Base-by-base conservation (phyloP, 2,113 vertebrate genomes). In the Microcebus lehilahytsara region DNA sequence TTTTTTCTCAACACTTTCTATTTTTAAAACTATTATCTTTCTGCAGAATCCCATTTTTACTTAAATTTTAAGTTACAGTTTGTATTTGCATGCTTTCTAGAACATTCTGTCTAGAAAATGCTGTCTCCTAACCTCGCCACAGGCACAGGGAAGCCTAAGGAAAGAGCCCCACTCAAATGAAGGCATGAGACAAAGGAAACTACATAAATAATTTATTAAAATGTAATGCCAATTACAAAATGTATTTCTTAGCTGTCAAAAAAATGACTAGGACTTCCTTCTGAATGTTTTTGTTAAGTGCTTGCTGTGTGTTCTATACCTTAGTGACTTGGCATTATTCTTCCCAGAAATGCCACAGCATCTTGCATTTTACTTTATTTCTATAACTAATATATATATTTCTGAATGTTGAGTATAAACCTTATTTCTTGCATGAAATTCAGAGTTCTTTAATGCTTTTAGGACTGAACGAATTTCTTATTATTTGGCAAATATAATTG, bases 111-210 rank as follows among this genome's bases (percentile, higher is more conserved):
- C 56, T 58, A 58, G 56, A 62, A 89, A 51, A 9, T 46, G 7
- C 5, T 51, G 0, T 1, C 25, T 11, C 22, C 0, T 62, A 40
- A 3, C 32, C 27, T 10, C 22, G 12, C 5, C 23, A 34, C 0
- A 46, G 34, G 25, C 27, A 89, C 5, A 58, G 37, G 66, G 53
- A 85, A 13, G 22, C 5, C 6, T 67, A 30, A 86, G 14, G 12
- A 93, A 7, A 78, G 22, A 49, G 4, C 5, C 13, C 69, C 58
- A 56, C 22, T 60, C 60, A 86, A 69, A 2, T n/a, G 30, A 77
- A 75, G 30, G 2, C 5, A 60, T 66, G 17, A 77, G 32, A 85
- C 9, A 72, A 60, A 78, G n/a, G 74, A 85, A 89, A 32, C 9
- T 22, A 74, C 14, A 17, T 40, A 27, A 62, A 85, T 77, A 58